Percentiles rank a stretch among this genome's conserved stretches.
Conservation (phyloP, 2,113 vertebrate species). For the Caracal caracal region DNA sequence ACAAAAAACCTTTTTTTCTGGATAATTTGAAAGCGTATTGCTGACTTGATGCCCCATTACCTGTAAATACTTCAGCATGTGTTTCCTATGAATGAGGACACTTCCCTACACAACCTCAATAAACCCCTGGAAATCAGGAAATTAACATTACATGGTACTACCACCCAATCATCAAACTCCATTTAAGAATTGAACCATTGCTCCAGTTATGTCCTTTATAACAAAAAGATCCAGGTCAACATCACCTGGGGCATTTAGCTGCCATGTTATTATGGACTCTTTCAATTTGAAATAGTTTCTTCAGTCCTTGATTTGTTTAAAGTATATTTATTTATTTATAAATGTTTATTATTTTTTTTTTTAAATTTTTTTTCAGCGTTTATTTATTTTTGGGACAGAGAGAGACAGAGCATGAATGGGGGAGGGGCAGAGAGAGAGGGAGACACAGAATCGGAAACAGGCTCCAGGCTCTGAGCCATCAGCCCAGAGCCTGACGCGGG, state of each 20-base stretch:
- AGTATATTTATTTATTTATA: too few species aligned
- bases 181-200: not conserved
- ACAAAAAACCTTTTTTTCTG: not conserved
- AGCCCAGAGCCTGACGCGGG: too few species aligned
- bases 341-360: too few species aligned
- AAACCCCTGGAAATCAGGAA: not conserved
- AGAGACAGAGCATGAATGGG: too few species aligned
- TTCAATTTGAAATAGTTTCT: not conserved
- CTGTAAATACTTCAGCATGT: not conserved
- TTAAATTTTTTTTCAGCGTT: too few species aligned
- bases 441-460: too few species aligned
- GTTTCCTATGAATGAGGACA: not conserved
- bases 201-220: not conserved
- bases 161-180: not conserved
- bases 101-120: not conserved
- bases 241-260: not conserved
- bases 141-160: not conserved
- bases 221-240: not conserved
- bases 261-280: not conserved
- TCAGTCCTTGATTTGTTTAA: not conserved
- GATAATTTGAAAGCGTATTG: not conserved
- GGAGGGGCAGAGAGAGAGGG: too few species aligned
- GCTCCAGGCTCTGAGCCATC: too few species aligned
- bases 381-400: too few species aligned
- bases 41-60: not conserved